Conservation (phyloP, 37 sponge, comb jelly and placozoan species). For the Halichondria panicea region DNA sequence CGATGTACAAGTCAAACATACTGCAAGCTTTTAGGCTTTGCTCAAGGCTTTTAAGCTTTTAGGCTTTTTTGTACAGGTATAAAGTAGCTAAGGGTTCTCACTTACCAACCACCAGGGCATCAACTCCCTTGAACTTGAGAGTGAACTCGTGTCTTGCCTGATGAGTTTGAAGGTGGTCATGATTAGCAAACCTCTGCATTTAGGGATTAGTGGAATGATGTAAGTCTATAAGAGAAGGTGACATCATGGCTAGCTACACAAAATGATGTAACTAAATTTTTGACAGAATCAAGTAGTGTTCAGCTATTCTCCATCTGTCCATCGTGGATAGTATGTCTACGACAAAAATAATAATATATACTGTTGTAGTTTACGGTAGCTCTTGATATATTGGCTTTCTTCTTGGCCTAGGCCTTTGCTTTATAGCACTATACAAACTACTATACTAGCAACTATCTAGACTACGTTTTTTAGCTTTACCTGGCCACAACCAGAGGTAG, state of each 20-base stretch:
- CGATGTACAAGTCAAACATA: not conserved
- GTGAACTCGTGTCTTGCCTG: constrained; percentile 77
- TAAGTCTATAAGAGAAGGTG: constrained; percentile 9
- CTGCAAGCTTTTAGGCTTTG: not conserved
- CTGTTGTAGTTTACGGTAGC: not conserved
- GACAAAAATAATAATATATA: not conserved
- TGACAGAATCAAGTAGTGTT: not conserved
- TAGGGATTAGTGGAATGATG: constrained; percentile 1
- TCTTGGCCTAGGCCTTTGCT: no score
- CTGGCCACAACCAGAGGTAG: constrained; percentile 72
- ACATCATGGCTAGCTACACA: not conserved
- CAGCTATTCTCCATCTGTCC: not conserved
- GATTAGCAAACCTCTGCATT: constrained; percentile 71
- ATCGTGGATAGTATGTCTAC: not conserved
- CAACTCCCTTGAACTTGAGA: constrained; percentile 52
- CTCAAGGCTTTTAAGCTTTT: not conserved
- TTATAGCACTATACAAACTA: not conserved
- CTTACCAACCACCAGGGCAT: constrained; percentile 47
- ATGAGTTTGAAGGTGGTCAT: constrained; percentile 73
- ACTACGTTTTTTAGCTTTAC: constrained; percentile 28
- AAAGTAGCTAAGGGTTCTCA: not conserved
- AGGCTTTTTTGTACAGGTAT: not conserved
- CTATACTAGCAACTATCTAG: not conserved
- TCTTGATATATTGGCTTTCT: not conserved
- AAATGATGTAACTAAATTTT: constrained; percentile 44